Base-by-base conservation (phyloP, 64 coral and sea anemone genomes). In the Montipora sp. region DNA sequence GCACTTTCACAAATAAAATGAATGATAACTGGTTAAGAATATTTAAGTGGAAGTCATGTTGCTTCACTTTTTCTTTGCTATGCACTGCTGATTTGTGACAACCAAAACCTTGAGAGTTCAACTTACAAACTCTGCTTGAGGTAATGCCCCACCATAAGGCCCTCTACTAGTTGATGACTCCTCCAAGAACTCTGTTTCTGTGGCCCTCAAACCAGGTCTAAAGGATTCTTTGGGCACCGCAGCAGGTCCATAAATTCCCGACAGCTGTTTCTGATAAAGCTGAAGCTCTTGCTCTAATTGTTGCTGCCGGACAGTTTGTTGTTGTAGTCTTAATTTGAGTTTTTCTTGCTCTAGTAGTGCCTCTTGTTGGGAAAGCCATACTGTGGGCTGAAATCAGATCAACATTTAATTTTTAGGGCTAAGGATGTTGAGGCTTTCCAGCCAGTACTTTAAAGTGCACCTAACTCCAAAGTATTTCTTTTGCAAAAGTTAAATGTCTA, bases 251-350 rank as follows among this genome's bases (percentile, higher is more conserved):
- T 76, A 55, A 55, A 93, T 59, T 21, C 77, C 47, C 4, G 76
- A 19, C 15, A 93, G 75, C 59, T 87, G 73, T 14, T 20, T 87
- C 13, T 93, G 91, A 19, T 93, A 93, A 19, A 72, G 36, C 18
- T 93, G 75, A 2, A 93, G 48, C 45, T 93, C 75, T 18, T 93
- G 83, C 43, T 93, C 91, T 2, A 93, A 75, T 27, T 85, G 82
- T 59, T 93, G 73, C 27, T 93, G 91, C 19, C 87, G 84, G 12
- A 79, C 60, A 45, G 53, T 87, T 88, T 93, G 91, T 60, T 88
- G 83, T 51, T 93, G 73, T 10, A 93, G 84, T 74, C 87, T 75
- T 1, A 79, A 57, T 59, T 80, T 87, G 12, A 93, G 91, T 80
- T 60, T 79, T 73, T 93, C 75, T 16, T 93, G 91, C 74, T 93